A percentile compares a stretch with the other conserved stretches of the same genome.
Conservation (phyloP, 2,113 vertebrate species). For the Etia nguti region DNA sequence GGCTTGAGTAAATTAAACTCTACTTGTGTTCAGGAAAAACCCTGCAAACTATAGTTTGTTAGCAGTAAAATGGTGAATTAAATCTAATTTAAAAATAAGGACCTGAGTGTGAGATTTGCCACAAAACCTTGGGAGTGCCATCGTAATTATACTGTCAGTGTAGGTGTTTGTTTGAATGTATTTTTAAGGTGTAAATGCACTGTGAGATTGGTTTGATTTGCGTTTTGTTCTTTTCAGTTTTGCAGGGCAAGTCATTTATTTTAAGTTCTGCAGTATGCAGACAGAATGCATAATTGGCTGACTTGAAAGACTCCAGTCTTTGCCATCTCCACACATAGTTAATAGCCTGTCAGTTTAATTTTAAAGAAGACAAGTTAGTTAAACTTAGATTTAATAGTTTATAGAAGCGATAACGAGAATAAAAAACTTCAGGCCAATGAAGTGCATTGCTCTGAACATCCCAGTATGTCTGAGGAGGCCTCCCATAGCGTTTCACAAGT, state of each 20-base stretch:
- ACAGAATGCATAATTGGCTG: neutral
- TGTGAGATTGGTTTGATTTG: neutral
- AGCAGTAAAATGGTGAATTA: neutral
- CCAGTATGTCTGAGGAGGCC: conserved; percentile 1
- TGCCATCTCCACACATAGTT: neutral
- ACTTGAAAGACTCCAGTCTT: neutral
- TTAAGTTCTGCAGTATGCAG: neutral
- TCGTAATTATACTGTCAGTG: neutral
- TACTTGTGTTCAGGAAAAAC: neutral
- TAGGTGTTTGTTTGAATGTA: neutral
- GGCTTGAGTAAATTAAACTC: neutral
- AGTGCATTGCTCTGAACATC: neutral
- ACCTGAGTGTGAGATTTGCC: neutral
- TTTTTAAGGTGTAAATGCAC: neutral
- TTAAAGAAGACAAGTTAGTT: neutral
- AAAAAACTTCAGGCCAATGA: neutral
- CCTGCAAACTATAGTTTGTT: neutral
- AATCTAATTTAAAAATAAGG: neutral
- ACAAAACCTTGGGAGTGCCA: neutral
- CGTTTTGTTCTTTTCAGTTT: neutral
- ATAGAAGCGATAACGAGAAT: neutral
- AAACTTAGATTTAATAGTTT: neutral
- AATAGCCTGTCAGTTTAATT: neutral
- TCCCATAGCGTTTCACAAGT: neutral
- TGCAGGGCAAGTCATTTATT: neutral